A percentile compares a stretch with the other conserved stretches of the same genome.
Conservation (phyloP, 2,888 invertebrate genomes). For the Eurois occulta region DNA sequence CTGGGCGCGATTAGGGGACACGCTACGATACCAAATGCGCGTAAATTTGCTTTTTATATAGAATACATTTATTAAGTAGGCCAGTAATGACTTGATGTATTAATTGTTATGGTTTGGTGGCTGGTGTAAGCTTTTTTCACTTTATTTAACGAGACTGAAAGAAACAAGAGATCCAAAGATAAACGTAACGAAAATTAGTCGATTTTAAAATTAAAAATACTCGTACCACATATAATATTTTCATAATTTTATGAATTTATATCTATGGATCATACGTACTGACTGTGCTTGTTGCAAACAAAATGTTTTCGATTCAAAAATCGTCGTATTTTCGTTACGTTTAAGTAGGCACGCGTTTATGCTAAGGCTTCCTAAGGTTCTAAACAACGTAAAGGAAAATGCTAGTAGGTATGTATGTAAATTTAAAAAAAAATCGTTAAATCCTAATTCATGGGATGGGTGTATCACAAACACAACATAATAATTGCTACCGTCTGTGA, state of each 20-base stretch:
- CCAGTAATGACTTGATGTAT: slow-evolving; percentile 37
- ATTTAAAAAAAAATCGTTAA: too few species aligned
- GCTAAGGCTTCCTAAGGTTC: too few species aligned
- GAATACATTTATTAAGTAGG: slow-evolving; percentile 47
- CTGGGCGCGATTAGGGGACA: slow-evolving; percentile 57
- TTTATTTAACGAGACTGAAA: not conserved
- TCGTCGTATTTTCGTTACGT: not conserved
- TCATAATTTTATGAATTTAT: not conserved
- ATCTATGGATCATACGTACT: not conserved
- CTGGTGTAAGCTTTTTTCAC: not conserved
- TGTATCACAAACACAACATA: too few species aligned
- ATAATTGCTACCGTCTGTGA: too few species aligned
- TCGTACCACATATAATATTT: not conserved
- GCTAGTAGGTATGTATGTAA: too few species aligned
- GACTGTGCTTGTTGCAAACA: not conserved
- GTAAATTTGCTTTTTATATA: slow-evolving; percentile 60
- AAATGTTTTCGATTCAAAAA: not conserved
- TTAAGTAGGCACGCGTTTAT: too few species aligned
- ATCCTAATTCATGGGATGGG: too few species aligned
- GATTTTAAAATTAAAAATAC: not conserved
- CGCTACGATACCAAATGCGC: slow-evolving; percentile 62
- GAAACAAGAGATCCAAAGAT: not conserved
- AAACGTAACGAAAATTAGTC: not conserved
- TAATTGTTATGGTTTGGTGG: slow-evolving; percentile 25
- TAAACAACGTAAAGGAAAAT: too few species aligned